A percentile compares a stretch with the other conserved stretches of the same genome.
Conservation (phyloP, 1,140 invertebrate species). For the Agrilus planipennis region DNA sequence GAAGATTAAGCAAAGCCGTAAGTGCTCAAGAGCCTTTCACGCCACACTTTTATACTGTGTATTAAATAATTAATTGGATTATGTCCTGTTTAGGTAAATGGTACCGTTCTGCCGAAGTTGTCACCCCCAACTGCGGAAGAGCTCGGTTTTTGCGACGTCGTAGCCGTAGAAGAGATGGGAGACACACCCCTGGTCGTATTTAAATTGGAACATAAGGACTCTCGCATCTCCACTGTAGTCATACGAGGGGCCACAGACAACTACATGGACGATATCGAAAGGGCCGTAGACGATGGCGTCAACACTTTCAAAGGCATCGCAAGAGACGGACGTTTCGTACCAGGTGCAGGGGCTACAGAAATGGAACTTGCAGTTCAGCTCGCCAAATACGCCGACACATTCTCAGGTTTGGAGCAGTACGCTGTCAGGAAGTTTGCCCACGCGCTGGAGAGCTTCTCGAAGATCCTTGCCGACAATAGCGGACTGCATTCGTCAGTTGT, state of each 20-base stretch:
- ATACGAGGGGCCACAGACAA: constrained; percentile 95
- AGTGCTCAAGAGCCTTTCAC: too few species aligned
- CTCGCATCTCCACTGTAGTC: constrained; percentile 84
- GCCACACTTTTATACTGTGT: background rate
- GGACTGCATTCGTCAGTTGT: constrained; percentile 80
- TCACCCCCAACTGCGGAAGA: constrained; percentile 80
- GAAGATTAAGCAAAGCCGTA: constrained; percentile 84
- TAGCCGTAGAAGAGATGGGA: constrained; percentile 89
- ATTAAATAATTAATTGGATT: background rate
- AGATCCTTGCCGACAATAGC: constrained; percentile 87
- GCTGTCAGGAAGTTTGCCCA: constrained; percentile 90
- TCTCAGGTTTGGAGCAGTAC: constrained; percentile 94
- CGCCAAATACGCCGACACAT: constrained; percentile 73
- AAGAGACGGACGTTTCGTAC: constrained; percentile 62
- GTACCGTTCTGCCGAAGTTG: constrained; percentile 42
- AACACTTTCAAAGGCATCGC: constrained; percentile 85
- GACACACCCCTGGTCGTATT: constrained; percentile 92
- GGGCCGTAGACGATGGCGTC: constrained; percentile 96
- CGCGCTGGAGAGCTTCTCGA: constrained; percentile 83
- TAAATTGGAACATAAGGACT: constrained; percentile 65
- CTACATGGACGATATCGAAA: constrained; percentile 97
- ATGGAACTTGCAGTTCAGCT: constrained; percentile 85
- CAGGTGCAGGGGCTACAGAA: constrained; percentile 92
- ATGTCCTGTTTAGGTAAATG: constrained; percentile 30
- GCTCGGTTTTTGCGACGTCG: constrained; percentile 82